Percentiles rank a stretch among this genome's conserved stretches.
phyloP scores from a whole-genome alignment of 1,140 invertebrate species.

The Gerris buenoi region DNA sequence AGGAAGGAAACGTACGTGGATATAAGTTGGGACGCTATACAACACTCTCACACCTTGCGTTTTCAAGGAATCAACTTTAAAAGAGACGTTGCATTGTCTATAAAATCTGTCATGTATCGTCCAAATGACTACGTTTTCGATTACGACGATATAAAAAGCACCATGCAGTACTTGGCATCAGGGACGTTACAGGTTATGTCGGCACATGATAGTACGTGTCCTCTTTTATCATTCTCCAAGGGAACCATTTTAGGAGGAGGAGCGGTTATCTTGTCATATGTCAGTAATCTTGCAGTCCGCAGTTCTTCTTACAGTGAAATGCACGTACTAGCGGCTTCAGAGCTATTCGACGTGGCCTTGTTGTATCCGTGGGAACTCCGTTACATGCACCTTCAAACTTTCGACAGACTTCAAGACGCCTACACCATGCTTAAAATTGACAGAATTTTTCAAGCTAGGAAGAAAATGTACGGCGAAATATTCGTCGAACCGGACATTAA shows the following conservation, averaged over 20 bases:
- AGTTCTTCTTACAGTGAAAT: not conserved
- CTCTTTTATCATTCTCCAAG: not conserved
- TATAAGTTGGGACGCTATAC: not conserved
- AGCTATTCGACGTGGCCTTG: not conserved
- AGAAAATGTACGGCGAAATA: not conserved
- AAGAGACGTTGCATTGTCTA: not conserved
- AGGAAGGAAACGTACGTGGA: not conserved
- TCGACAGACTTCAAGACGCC: not conserved
- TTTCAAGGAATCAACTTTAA: constrained; percentile 2
- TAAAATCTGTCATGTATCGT: not conserved
- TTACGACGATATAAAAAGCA: not conserved
- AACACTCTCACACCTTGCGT: not conserved
- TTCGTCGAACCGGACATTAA: not conserved
- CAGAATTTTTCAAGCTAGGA: not conserved
- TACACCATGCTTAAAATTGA: not conserved
- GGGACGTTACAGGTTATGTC: not conserved
- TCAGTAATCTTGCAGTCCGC: not conserved
- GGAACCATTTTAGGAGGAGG: not conserved
- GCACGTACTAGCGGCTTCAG: not conserved
- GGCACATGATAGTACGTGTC: not conserved
- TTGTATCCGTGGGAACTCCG: not conserved
- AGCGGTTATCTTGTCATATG: not conserved
- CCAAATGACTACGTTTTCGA: not conserved
- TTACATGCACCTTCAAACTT: not conserved
- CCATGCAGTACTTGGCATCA: not conserved